A percentile compares a stretch with the other conserved stretches of the same genome.
phyloP scores from a whole-genome alignment of 2,888 invertebrate genomes.

The Brachyptera putata region DNA sequence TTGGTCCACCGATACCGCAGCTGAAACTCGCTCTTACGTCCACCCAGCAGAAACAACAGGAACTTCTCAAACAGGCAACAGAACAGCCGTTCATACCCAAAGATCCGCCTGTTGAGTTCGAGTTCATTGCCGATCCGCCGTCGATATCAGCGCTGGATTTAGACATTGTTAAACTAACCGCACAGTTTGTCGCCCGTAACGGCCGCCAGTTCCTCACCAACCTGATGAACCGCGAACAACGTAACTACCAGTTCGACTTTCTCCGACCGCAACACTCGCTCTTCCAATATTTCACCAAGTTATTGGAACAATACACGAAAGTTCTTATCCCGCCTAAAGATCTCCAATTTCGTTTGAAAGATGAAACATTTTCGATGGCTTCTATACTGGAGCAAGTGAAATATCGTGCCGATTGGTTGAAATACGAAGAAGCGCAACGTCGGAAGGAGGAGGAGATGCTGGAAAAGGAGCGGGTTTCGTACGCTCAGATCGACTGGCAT shows the following conservation, averaged over 20 bases:
- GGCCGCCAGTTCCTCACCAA: conserved; percentile 97
- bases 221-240: conserved; percentile 95
- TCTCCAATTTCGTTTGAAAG: conserved; percentile 68
- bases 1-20: conserved; percentile 37
- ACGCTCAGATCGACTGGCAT: conserved; percentile 99
- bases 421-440: conserved; percentile 88
- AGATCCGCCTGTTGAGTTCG: conserved; percentile 87
- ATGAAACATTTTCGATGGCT: conserved; percentile 67
- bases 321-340: conserved; percentile 94
- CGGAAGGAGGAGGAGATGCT: conserved; percentile 92
- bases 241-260: conserved; percentile 99
- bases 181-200: conserved; percentile 98
- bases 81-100: conserved; percentile 85
- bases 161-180: conserved; percentile 96
- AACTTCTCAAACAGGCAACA: conserved; percentile 73
- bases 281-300: conserved; percentile 96
- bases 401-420: conserved; percentile 94
- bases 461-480: conserved; percentile 90
- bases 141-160: conserved; percentile 97
- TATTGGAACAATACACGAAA: conserved; percentile 98
- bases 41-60: conserved; percentile 82
- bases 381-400: conserved; percentile 81
- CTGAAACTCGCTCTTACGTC: conserved; percentile 59
- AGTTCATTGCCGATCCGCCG: conserved; percentile 95
- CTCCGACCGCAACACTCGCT: conserved; percentile 96